Evolutionary conservation across 1,140 invertebrate species (phyloP).

Genomic region (Melitaea cinxia): DNA sequence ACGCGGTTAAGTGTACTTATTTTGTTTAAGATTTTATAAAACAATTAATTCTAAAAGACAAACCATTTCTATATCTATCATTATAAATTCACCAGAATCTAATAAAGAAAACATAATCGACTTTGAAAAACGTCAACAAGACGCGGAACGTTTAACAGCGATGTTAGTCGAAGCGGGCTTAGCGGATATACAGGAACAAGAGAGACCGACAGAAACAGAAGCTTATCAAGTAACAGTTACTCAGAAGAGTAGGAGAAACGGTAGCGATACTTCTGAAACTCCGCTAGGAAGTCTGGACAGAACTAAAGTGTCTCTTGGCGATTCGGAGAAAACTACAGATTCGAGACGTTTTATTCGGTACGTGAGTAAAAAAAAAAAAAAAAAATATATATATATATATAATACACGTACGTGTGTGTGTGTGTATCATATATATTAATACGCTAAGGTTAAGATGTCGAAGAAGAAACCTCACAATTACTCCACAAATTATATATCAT

Average conservation of each 20-base stretch:
- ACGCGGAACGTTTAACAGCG: slow-evolving; percentile 19
- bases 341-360: slow-evolving; percentile 58
- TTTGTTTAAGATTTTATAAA: too few relatives aligned
- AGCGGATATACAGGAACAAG: slow-evolving; percentile 38
- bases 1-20: too few relatives aligned
- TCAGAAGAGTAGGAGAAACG: slow-evolving; percentile 9
- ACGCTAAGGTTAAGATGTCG: too few relatives aligned
- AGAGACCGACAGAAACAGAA: not conserved
- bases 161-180: slow-evolving; percentile 56
- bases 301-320: slow-evolving; percentile 68
- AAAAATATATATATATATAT: too few relatives aligned
- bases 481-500: too few relatives aligned
- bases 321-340: slow-evolving; percentile 62
- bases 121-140: slow-evolving; percentile 27
- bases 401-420: too few relatives aligned
- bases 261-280: slow-evolving; percentile 55
- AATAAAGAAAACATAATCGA: slow-evolving; percentile 61
- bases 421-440: too few relatives aligned
- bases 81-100: slow-evolving; percentile 35
- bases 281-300: slow-evolving; percentile 65
- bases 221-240: not conserved
- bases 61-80: too few relatives aligned
- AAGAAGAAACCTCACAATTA: too few relatives aligned
- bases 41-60: too few relatives aligned
- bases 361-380: not conserved